Percentiles rank a stretch among this genome's conserved stretches.
These are phyloP conservation scores for Cercopithecus hamlyni DNA, from an alignment of 2,797 vertebrate genomes.

Conservation along the genomic window DNA sequence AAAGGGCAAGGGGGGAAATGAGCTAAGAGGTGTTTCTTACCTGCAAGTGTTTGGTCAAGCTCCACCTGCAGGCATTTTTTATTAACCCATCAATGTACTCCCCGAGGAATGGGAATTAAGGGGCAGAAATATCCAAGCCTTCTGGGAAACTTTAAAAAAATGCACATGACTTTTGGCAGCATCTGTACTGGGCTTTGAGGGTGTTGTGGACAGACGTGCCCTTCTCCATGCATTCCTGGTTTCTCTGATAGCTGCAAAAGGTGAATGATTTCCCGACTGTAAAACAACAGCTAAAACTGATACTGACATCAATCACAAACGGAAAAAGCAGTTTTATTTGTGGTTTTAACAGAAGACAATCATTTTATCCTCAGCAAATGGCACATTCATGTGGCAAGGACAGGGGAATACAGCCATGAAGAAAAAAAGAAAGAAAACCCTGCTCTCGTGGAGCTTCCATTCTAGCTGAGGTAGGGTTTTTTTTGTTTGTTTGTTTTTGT, in stretches of 20 bases:
- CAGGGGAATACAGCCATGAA: not conserved
- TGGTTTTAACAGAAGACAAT: not conserved
- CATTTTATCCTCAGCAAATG: not conserved
- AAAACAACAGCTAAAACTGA: not conserved
- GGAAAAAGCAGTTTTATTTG: constrained; percentile 27
- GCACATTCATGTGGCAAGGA: not conserved
- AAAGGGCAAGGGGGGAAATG: not conserved
- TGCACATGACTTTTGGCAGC: not conserved
- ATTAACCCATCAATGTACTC: not conserved
- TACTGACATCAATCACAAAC: not conserved
- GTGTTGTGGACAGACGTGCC: too few species aligned
- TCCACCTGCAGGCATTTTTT: not conserved
- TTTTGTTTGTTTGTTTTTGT: not conserved
- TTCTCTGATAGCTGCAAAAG: not conserved
- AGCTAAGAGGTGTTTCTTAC: not conserved
- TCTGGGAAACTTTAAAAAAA: not conserved
- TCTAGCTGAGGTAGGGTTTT: not conserved
- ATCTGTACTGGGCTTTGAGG: not conserved
- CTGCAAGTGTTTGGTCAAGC: not conserved
- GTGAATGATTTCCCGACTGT: not conserved
- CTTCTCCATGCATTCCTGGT: not conserved
- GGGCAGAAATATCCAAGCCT: not conserved
- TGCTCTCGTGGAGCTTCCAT: not conserved
- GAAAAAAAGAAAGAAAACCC: not conserved
- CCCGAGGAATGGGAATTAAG: not conserved